These are phyloP conservation scores for Rostratula benghalensis DNA, from an alignment of 2,113 vertebrate genomes.

Conservation along the genomic window DNA sequence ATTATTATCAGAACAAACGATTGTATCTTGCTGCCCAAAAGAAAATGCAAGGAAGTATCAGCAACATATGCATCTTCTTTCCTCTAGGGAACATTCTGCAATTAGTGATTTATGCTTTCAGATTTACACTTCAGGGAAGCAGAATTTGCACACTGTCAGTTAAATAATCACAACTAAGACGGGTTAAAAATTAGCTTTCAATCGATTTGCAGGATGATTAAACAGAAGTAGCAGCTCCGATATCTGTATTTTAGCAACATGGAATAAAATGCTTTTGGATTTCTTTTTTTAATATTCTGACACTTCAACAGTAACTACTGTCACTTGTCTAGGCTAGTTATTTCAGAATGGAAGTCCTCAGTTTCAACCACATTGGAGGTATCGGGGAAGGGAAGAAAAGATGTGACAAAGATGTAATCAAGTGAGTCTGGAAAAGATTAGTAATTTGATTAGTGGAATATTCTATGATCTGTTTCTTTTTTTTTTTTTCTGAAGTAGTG, in stretches of 20 bases:
- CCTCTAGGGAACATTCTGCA: neutral
- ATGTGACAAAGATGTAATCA: neutral
- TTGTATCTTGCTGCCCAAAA: neutral
- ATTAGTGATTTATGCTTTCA: neutral
- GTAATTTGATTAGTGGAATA: neutral
- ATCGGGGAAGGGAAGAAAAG: neutral
- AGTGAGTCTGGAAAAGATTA: neutral
- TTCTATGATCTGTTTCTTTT: neutral
- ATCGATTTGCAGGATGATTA: neutral
- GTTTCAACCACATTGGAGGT: neutral
- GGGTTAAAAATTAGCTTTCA: neutral
- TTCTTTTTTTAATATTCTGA: neutral
- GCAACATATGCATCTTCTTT: neutral
- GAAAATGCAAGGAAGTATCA: neutral
- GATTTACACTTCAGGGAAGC: neutral
- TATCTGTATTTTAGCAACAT: neutral
- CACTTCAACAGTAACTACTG: neutral
- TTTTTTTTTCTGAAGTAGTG: neutral
- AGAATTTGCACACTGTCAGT: neutral
- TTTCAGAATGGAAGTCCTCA: neutral
- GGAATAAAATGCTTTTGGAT: neutral
- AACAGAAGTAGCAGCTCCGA: neutral
- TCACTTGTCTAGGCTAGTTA: neutral
- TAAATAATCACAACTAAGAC: neutral
- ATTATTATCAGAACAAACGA: neutral